Percentiles rank a stretch among this genome's conserved stretches.
Evolutionary conservation across 2,888 invertebrate species (phyloP).

Genomic region (Gonocerus acuteangulatus): DNA sequence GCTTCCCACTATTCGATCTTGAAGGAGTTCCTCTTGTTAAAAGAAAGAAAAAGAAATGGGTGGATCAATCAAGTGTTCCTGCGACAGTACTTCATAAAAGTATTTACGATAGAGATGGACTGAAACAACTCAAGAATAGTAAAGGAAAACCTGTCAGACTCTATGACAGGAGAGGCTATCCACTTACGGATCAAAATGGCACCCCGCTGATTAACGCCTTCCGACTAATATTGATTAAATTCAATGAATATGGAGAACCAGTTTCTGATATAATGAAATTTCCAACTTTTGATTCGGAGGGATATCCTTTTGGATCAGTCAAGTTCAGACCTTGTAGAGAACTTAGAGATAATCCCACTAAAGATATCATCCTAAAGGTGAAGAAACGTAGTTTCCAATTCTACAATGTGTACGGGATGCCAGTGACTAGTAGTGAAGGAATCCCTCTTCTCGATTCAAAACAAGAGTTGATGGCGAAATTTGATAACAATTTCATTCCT

Average conservation of each 20-base stretch:
- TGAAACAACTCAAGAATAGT: slow-evolving; percentile 23
- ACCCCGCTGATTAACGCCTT: slow-evolving; percentile 27
- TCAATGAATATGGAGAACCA: slow-evolving; percentile 28
- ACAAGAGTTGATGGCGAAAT: slow-evolving; percentile 24
- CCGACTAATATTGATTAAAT: slow-evolving; percentile 22
- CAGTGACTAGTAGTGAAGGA: slow-evolving; percentile 28
- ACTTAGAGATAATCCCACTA: neutral
- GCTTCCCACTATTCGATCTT: slow-evolving; percentile 24
- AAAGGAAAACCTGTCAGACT: slow-evolving; percentile 25
- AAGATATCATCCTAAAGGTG: neutral
- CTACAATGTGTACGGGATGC: slow-evolving; percentile 31
- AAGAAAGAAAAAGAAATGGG: slow-evolving; percentile 19
- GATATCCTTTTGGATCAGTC: slow-evolving; percentile 15
- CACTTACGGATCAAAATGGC: slow-evolving; percentile 29
- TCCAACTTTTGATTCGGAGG: slow-evolving; percentile 25
- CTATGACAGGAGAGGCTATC: slow-evolving; percentile 28
- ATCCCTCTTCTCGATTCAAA: slow-evolving; percentile 26
- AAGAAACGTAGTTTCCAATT: slow-evolving; percentile 12
- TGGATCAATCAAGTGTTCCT: neutral
- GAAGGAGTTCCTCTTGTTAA: slow-evolving; percentile 26
- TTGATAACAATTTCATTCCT: slow-evolving; percentile 13
- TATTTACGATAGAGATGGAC: slow-evolving; percentile 19
- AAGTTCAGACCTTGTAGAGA: slow-evolving; percentile 27
- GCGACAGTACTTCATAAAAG: slow-evolving; percentile 25
- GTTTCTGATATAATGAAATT: slow-evolving; percentile 20